phyloP scores from a whole-genome alignment of 2,888 invertebrate species.

The Antheraea assamensis region DNA sequence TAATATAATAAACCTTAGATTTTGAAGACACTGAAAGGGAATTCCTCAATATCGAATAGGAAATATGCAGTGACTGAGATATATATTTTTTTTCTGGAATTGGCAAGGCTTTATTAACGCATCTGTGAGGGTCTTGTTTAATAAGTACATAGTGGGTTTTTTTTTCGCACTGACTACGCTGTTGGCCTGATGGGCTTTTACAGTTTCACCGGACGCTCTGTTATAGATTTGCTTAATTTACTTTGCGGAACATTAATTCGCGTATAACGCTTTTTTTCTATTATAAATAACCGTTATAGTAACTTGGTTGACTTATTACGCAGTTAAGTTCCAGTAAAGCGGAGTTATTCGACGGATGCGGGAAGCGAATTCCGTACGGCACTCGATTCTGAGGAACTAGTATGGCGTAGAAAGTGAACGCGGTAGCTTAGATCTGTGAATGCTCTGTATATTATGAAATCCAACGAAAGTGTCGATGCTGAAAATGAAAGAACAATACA shows the following conservation, averaged over 20 bases:
- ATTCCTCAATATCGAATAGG: too few relatives aligned
- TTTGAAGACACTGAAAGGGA: too few relatives aligned
- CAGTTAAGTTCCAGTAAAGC: neutral
- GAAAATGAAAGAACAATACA: neutral
- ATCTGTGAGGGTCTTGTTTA: too few relatives aligned
- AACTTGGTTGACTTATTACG: neutral
- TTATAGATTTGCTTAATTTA: too few relatives aligned
- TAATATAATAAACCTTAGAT: too few relatives aligned
- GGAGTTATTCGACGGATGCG: neutral
- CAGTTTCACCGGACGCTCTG: too few relatives aligned
- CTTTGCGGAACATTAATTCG: neutral
- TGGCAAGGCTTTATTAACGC: too few relatives aligned
- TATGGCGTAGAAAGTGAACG: conserved; percentile 1
- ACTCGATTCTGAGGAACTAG: neutral
- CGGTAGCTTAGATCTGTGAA: neutral
- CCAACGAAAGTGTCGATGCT: neutral
- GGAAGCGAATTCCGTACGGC: neutral
- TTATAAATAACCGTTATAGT: neutral
- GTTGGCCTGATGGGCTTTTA: too few relatives aligned
- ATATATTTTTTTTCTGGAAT: too few relatives aligned
- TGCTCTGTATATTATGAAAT: neutral
- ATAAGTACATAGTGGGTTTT: too few relatives aligned
- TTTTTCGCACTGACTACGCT: too few relatives aligned
- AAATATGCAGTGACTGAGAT: too few relatives aligned
- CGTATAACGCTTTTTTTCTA: neutral